Evolutionary conservation across 2,797 vertebrate genomes (phyloP), one percentile per base, ranked within the genome.

Genomic region (Enteromius afrohamiltoni): DNA sequence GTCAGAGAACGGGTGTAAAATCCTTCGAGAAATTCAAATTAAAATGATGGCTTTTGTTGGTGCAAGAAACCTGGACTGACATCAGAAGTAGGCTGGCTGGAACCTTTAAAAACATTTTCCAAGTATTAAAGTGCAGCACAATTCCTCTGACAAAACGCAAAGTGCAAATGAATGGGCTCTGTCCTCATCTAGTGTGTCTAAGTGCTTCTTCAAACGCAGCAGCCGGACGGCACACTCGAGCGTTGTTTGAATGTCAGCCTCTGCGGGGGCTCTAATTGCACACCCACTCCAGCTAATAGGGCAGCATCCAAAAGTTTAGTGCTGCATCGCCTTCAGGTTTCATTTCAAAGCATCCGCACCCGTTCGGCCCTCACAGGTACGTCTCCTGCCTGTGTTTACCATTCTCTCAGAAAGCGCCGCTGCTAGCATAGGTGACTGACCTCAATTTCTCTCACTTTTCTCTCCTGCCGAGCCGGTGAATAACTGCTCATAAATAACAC

Each of bases 361-460:
- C 45, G 34, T 80, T 85, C 53, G 77, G 85, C 64, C 86, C 79
- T 84, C 53, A 6, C 82, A 49, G 70, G 76, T 70, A 31, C 47
- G 58, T 65, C 78, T 76, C 49, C 73, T 53, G 45, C 81, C 73
- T 76, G 86, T 88, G 87, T 89, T 88, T 87, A 86, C 84, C 82
- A 69, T 82, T 78, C 85, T 70, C 84, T 73, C 76, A 67, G 67
- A 67, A 73, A 84, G 80, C 55, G 64, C 40, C 29, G 19, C 77
- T 34, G 80, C 86, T 88, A 68, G 85, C 77, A 85, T 78, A 90
- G 88, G 86, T 87, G 87, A 69, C 84, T 86, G 87, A 90, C 91
- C 91, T 91, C 90, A 90, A 91, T 91, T 88, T 91, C 88, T 87
- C 88, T 84, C 71, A 60, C 80, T 88, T 89, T 79, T 84, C 86